Percentiles rank a stretch among this genome's conserved stretches.
Conservation (phyloP, 2,888 invertebrate genomes). For the Sarcophaga caerulescens region DNA sequence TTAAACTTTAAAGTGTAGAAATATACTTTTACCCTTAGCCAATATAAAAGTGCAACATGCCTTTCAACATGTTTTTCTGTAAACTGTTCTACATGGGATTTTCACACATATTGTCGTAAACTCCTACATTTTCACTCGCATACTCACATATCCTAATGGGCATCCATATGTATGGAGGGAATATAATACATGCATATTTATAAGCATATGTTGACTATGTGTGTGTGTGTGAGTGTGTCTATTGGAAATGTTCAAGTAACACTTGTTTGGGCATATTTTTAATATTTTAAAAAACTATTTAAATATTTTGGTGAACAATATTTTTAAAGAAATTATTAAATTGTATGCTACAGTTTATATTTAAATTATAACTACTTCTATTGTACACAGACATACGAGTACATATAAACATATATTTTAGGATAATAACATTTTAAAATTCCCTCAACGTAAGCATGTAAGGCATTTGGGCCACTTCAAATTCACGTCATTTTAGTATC, state of each 20-base stretch:
- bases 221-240: background rate
- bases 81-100: slow-evolving; percentile 40
- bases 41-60: slow-evolving; percentile 54
- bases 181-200: background rate
- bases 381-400: too few species aligned
- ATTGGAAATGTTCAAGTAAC: slow-evolving; percentile 36
- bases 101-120: slow-evolving; percentile 20
- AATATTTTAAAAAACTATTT: background rate
- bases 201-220: background rate
- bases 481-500: too few species aligned
- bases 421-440: too few species aligned
- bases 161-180: background rate
- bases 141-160: slow-evolving; percentile 26
- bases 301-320: too few species aligned
- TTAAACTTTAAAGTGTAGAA: background rate
- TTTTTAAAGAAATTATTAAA: too few species aligned
- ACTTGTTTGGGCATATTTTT: slow-evolving; percentile 44
- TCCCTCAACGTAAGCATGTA: too few species aligned
- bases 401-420: too few species aligned
- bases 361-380: too few species aligned
- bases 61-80: slow-evolving; percentile 44
- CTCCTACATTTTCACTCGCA: background rate
- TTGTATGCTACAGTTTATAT: too few species aligned
- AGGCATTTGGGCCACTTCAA: too few species aligned
- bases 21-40: background rate